Percentiles rank a stretch among this genome's conserved stretches.
phyloP scores from a whole-genome alignment of 2,888 invertebrate genomes.

The Lapara coniferarum region DNA sequence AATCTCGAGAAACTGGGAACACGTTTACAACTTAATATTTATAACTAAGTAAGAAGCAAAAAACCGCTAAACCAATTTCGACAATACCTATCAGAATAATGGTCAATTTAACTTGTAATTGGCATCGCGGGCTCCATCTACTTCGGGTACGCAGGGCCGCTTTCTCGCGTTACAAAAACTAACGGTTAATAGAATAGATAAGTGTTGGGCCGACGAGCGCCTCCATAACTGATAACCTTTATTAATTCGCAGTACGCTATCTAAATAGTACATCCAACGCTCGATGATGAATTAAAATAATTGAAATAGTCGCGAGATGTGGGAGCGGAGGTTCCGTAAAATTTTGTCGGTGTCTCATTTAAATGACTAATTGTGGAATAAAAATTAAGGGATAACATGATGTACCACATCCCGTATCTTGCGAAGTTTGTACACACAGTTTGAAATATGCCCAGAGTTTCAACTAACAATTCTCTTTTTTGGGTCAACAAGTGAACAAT shows the following conservation, averaged over 20 bases:
- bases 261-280: constrained; percentile 27
- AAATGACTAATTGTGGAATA: background rate
- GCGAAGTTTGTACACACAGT: too few species aligned
- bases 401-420: too few species aligned
- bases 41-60: too few species aligned
- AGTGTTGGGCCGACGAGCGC: constrained; percentile 11
- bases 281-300: constrained; percentile 16
- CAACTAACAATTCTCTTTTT: too few species aligned
- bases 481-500: too few species aligned
- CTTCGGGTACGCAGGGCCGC: background rate
- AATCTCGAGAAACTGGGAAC: too few species aligned
- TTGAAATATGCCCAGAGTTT: too few species aligned
- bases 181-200: constrained; percentile 27
- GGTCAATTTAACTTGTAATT: background rate
- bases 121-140: too few species aligned
- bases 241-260: constrained; percentile 27
- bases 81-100: background rate
- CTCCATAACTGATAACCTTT: constrained; percentile 24
- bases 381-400: too few species aligned
- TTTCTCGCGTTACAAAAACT: constrained; percentile 21
- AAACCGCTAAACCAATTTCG: too few species aligned
- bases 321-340: background rate
- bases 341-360: background rate
- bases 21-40: too few species aligned
- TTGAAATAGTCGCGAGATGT: background rate